Base-by-base conservation (phyloP, 2,797 vertebrate genomes). In the Pipistrellus pipistrellus region DNA sequence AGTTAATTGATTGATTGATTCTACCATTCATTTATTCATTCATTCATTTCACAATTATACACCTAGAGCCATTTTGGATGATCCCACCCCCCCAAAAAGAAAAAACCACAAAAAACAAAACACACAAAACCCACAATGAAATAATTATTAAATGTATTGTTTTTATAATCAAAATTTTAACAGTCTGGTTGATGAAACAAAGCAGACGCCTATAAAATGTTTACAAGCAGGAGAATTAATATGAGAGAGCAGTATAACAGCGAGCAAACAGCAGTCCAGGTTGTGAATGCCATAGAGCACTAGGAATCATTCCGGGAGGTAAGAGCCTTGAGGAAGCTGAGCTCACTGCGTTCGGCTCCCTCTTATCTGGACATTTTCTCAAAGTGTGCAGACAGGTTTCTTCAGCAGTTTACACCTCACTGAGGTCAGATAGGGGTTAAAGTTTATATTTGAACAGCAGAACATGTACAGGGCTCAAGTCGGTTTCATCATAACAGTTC, bases 361-460 rank as follows among this genome's bases (percentile, higher is more conserved):
- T 84, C n/a, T 48, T 53, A 27, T 53, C 57, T 87, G 90, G 41
- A 66, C 20, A 55, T 38, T 88, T 91, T 90, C 68, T 80, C 51
- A 25, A 51, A 83, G n/a, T 7, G 8, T 44, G 21, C 27, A 53
- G 64, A 85, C 46, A 84, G 44, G 38, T 88, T 90, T 87, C 44
- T 83, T 35, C 76, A 83, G 48, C 41, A 85, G 82, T 14, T 17
- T 64, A 35, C 1, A 69, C 44, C 51, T 76, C 38, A 4, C 13
- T 35, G 53, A 78, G 83, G 84, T 91, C 87, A 72, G 4, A 44
- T 30, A 18, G 73, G 51, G 69, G 80, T 89, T 91, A 83, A 91
- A 57, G 88, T 93, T 88, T 91, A 85, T 51, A 76, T 85, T 23
- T 53, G 30, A 95, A 68, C 44, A 38, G 62, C 64, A 89, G 73